Evolutionary conservation across 2,797 vertebrate genomes (phyloP), one percentile per base, ranked within the genome.

Genomic region (Sternarchorhynchus goeldii): DNA sequence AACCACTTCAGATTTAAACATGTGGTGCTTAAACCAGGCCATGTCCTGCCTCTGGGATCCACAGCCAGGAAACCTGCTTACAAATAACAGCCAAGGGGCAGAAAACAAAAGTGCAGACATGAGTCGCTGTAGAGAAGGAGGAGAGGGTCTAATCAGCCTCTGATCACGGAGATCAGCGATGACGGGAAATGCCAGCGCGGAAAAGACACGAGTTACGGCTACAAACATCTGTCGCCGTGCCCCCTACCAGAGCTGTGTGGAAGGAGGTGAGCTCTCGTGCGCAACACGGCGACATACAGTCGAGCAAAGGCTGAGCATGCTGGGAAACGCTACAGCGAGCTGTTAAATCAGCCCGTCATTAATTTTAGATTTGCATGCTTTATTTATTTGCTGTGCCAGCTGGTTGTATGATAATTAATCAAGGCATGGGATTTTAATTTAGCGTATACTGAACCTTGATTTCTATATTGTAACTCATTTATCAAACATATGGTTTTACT

Each of bases 401-500:
- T 85, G 85, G 82, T n/a, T 45, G 70, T 16, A 73, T 76, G 53
- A 66, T 71, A 81, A 85, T 86, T 86, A 86, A 82, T 70, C 73
- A 81, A 75, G 75, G 69, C 59, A 76, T 80, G 45, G 21, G 34
- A 8, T 82, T 90, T 90, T 90, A 89, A 90, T 89, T 80, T 83
- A 73, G 68, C 77, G 66, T 45, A 60, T 62, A 73, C 81, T 80
- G 70, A 83, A 81, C 72, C 32, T 66, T 55, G 63, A 85, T 81
- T 81, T 85, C 55, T 25, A 84, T 67, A 25, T 31, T 73, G 65
- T 74, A 66, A 84, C 88, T 84, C 67, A 75, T 79, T 81, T 62
- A 81, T 79, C 81, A 78, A 84, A 86, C 75, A 73, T 85, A 82
- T 85, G 85, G 10, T 83, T 86, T 81, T 81, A 12, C 14, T 25